Base-by-base conservation (phyloP, 2,797 vertebrate species). In the Coregonus sp. region DNA sequence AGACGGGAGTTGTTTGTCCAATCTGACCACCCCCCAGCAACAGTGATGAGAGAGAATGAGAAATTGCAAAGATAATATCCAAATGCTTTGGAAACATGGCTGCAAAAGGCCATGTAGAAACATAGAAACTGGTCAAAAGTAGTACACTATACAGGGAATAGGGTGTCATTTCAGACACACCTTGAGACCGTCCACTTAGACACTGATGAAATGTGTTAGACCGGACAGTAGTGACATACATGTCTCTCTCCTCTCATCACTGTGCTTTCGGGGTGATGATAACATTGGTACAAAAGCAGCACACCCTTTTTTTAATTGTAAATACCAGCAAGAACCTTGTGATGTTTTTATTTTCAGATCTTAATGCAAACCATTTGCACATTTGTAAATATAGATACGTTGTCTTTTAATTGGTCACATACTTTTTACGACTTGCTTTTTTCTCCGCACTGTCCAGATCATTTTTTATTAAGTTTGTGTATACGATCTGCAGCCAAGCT, bases 281-380 rank as follows among this genome's bases (percentile, higher is more conserved):
- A 16, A 70, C 68, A 72, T n/a, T 85, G 2, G 82, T 76, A 80
- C 78, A 69, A 78, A 35, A 61, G 1, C 16, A 59, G 73, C 72
- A 56, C 52, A 20, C 16, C 3, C 61, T 71, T 31, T 69, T 71
- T 47, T 33, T 78, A 78, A 52, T 74, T n/a, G 52, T 70, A 33
- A 80, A 83, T 75, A 80, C 81, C 89, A 81, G 87, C 84, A 82
- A 82, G 70, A 86, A 85, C 85, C 84, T 92, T 77, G 54, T 81
- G 70, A 84, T 75, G 76, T 85, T 89, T 91, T 50, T 83, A 37
- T 76, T 81, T 88, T 85, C 68, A 67, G 52, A 25, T 83, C 72
- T 70, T 72, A 29, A 37, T 85, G 56, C 35, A 70, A 11, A 90
- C 90, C 87, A 88, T 94, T 95, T 96, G 95, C 94, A 96, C 95